Conservation (phyloP, 2,888 invertebrate genomes). For the Laspeyria flexula region DNA sequence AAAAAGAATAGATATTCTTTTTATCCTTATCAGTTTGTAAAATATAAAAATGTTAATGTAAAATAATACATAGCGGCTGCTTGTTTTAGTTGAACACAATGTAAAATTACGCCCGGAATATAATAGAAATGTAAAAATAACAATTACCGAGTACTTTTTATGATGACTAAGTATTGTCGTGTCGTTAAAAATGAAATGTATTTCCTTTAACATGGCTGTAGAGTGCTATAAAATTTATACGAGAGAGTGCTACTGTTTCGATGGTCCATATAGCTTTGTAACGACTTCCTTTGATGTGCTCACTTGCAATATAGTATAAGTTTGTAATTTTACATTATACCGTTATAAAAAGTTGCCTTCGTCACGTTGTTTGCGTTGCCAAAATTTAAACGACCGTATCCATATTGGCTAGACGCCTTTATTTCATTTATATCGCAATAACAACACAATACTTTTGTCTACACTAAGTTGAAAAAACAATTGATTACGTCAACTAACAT, state of each 20-base stretch:
- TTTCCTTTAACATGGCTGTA: slow-evolving; percentile 65
- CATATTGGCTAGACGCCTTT: slow-evolving; percentile 10
- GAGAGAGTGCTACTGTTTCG: slow-evolving; percentile 55
- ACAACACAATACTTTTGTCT: slow-evolving; percentile 10
- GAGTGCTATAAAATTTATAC: slow-evolving; percentile 72
- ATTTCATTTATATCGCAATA: slow-evolving; percentile 6
- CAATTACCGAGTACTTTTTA: slow-evolving; percentile 17
- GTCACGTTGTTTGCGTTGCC: slow-evolving; percentile 8
- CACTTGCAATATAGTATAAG: slow-evolving; percentile 44
- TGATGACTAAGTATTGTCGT: slow-evolving; percentile 53
- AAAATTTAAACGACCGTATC: slow-evolving; percentile 9
- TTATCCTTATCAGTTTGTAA: too few relatives aligned
- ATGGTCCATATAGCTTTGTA: slow-evolving; percentile 67
- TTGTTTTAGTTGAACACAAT: background rate
- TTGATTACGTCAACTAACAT: background rate
- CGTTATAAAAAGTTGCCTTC: slow-evolving; percentile 14
- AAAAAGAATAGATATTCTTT: too few relatives aligned
- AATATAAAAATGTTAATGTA: too few relatives aligned
- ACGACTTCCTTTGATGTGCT: slow-evolving; percentile 67
- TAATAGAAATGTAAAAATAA: slow-evolving; percentile 7
- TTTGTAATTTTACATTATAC: slow-evolving; percentile 22
- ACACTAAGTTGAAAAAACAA: slow-evolving; percentile 1
- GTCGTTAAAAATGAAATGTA: slow-evolving; percentile 73
- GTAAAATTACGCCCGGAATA: background rate
- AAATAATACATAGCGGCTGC: too few relatives aligned